Percentiles rank a stretch among this genome's conserved stretches.
These are phyloP conservation scores for Lithosia quadra DNA, from an alignment of 2,888 invertebrate genomes.

Conservation along the genomic window DNA sequence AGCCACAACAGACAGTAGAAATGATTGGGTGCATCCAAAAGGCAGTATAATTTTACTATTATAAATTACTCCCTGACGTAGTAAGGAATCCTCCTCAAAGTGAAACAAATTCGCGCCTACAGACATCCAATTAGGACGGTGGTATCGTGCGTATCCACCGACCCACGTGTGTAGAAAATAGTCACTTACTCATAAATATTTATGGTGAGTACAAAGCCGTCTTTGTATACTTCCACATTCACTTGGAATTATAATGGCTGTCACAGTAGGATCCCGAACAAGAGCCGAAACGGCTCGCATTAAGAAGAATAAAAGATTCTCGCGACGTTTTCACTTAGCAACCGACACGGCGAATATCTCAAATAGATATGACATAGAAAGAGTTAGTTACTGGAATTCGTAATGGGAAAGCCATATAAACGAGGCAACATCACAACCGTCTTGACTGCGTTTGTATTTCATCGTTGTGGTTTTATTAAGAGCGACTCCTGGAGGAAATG, in stretches of 20 bases:
- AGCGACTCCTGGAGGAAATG: constrained; percentile 71
- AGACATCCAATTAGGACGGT: constrained; percentile 80
- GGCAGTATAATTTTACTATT: constrained; percentile 51
- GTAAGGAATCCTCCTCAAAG: constrained; percentile 67
- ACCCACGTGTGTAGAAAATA: constrained; percentile 83
- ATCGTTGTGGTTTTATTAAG: constrained; percentile 65
- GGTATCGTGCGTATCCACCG: constrained; percentile 83
- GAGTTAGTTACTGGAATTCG: constrained; percentile 64
- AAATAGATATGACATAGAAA: constrained; percentile 77
- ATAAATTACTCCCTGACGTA: constrained; percentile 60
- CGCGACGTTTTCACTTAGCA: constrained; percentile 80
- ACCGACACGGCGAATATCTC: constrained; percentile 77
- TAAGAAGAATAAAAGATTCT: constrained; percentile 80
- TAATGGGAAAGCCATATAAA: constrained; percentile 59
- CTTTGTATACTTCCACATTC: constrained; percentile 84
- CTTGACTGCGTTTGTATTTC: constrained; percentile 45
- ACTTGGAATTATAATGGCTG: constrained; percentile 84
- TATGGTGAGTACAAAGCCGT: constrained; percentile 80
- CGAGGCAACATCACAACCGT: constrained; percentile 42
- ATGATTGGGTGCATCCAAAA: constrained; percentile 41
- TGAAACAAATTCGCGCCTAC: constrained; percentile 81
- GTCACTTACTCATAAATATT: constrained; percentile 85
- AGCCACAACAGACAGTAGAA: constrained; percentile 41
- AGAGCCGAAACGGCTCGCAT: constrained; percentile 83
- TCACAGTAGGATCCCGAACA: constrained; percentile 83